Conservation (phyloP, 1,140 invertebrate genomes). For the Brachionus rubens region DNA sequence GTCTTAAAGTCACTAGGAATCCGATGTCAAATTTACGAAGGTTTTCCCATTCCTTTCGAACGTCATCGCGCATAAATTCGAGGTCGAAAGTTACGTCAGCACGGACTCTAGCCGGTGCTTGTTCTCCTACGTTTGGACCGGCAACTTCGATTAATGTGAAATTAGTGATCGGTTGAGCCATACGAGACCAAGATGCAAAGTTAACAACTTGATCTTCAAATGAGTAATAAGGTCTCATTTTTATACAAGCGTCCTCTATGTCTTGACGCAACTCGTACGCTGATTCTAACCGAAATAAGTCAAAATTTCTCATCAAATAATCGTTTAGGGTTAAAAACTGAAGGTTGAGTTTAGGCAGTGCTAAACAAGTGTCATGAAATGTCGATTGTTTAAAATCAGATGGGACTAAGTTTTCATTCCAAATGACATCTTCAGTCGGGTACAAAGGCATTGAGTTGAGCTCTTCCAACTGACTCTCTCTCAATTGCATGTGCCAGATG, state of each 20-base stretch:
- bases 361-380: slow-evolving; percentile 65
- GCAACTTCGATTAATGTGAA: slow-evolving; percentile 85
- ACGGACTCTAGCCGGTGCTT: slow-evolving; percentile 83
- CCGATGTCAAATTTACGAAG: slow-evolving; percentile 95
- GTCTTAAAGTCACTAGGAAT: slow-evolving; percentile 86
- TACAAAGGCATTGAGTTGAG: slow-evolving; percentile 97
- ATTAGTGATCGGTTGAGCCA: slow-evolving; percentile 88
- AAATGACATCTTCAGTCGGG: slow-evolving; percentile 94
- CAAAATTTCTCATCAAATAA: slow-evolving; percentile 94
- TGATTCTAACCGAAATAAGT: slow-evolving; percentile 92
- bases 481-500: slow-evolving; percentile 25
- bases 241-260: slow-evolving; percentile 89
- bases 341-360: slow-evolving; percentile 93
- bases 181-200: slow-evolving; percentile 95
- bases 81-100: slow-evolving; percentile 86
- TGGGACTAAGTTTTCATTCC: slow-evolving; percentile 98
- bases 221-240: slow-evolving; percentile 85
- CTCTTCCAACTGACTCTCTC: slow-evolving; percentile 19
- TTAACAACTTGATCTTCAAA: slow-evolving; percentile 58
- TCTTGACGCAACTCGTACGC: slow-evolving; percentile 98
- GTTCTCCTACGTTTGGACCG: slow-evolving; percentile 72
- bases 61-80: slow-evolving; percentile 70
- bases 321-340: slow-evolving; percentile 98
- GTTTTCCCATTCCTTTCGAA: slow-evolving; percentile 92
- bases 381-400: slow-evolving; percentile 94